Conservation (phyloP, 1,140 invertebrate genomes). For the Drosophila littoralis region DNA sequence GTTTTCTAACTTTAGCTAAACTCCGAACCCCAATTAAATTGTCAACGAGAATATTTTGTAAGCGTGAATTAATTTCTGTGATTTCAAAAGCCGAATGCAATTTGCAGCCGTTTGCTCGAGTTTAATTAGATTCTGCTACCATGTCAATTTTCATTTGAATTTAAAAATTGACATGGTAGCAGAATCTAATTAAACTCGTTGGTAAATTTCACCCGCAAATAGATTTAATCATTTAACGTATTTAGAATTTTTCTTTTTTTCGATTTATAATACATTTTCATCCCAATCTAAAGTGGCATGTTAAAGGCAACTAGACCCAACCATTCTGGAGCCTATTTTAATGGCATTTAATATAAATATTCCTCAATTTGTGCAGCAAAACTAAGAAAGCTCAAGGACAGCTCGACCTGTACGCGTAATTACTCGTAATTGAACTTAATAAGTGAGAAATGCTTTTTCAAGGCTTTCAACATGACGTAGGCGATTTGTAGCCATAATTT, state of each 20-base stretch:
- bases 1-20: slow-evolving; percentile 17
- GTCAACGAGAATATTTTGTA: slow-evolving; percentile 62
- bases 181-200: slow-evolving; percentile 35
- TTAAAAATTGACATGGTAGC: slow-evolving; percentile 34
- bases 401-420: slow-evolving; percentile 26
- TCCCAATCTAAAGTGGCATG: no score
- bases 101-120: slow-evolving; percentile 29
- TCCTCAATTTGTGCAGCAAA: slow-evolving; percentile 12
- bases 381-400: slow-evolving; percentile 39
- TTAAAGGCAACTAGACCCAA: no score
- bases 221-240: no score
- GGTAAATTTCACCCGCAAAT: background rate
- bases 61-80: slow-evolving; percentile 64
- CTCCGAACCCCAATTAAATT: slow-evolving; percentile 61
- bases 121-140: no score
- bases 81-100: slow-evolving; percentile 54
- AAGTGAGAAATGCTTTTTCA: slow-evolving; percentile 32
- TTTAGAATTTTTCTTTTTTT: no score
- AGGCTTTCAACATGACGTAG: slow-evolving; percentile 26
- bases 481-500: slow-evolving; percentile 20
- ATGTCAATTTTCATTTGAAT: no score
- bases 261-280: no score
- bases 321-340: slow-evolving; percentile 1
- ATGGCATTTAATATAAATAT: slow-evolving; percentile 26
- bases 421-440: slow-evolving; percentile 49